phyloP scores from a whole-genome alignment of 2,888 invertebrate genomes.

The Melieria omissa region DNA sequence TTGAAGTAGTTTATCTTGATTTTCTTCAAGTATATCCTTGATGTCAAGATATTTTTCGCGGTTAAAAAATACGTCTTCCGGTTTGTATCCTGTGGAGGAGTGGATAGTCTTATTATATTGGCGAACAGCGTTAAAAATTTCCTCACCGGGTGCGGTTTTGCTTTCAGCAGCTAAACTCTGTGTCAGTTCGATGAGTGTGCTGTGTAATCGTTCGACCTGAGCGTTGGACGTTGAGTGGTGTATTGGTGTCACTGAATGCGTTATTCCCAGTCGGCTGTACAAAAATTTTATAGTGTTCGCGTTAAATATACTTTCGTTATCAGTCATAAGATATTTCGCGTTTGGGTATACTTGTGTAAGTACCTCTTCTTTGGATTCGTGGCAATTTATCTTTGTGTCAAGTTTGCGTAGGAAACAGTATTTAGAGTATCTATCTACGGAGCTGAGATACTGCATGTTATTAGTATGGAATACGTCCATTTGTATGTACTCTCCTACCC shows the following conservation, averaged over 20 bases:
- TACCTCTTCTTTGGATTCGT: conserved; percentile 26
- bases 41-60: conserved; percentile 11
- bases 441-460: conserved; percentile 11
- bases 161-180: neutral
- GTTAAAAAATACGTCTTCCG: conserved; percentile 5
- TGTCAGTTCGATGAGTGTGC: conserved; percentile 11
- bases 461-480: conserved; percentile 25
- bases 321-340: conserved; percentile 19
- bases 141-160: conserved; percentile 12
- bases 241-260: conserved; percentile 1
- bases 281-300: neutral
- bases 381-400: conserved; percentile 14
- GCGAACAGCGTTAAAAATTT: conserved; percentile 16
- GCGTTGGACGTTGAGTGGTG: conserved; percentile 19
- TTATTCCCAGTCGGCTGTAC: conserved; percentile 18
- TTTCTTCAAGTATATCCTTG: neutral
- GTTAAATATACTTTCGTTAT: conserved; percentile 19
- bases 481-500: conserved; percentile 24
- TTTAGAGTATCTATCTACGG: conserved; percentile 11
- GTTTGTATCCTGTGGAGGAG: conserved; percentile 1
- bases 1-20: neutral
- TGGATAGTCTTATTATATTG: conserved; percentile 9
- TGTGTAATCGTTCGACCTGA: conserved; percentile 22
- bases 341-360: conserved; percentile 33
- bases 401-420: conserved; percentile 21